A percentile compares a stretch with the other conserved stretches of the same genome.
phyloP scores from a whole-genome alignment of 2,797 vertebrate genomes.

The Picus viridis region DNA sequence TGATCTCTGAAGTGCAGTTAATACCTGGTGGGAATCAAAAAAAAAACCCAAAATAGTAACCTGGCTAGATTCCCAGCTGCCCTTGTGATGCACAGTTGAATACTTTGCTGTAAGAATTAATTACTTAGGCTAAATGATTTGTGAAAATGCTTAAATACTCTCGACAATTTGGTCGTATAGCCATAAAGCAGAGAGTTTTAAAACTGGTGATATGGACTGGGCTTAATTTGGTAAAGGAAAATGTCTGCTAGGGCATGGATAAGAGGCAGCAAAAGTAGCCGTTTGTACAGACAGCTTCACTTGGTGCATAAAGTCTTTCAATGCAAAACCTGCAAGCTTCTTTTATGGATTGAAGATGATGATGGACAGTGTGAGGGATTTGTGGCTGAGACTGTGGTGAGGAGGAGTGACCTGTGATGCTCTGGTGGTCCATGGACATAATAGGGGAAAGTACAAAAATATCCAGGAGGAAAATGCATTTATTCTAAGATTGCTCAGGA shows the following conservation, averaged over 20 bases:
- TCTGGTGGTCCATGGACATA: background rate
- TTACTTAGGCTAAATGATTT: conserved; percentile 14
- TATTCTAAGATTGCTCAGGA: background rate
- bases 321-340: background rate
- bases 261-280: background rate
- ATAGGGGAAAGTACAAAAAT: background rate
- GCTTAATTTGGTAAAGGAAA: background rate
- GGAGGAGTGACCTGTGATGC: background rate
- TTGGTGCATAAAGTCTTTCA: background rate
- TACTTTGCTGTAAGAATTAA: background rate
- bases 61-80: conserved; percentile 8
- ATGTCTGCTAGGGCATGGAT: background rate
- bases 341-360: background rate
- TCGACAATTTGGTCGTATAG: background rate
- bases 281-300: background rate
- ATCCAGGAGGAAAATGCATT: background rate
- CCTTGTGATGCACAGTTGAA: background rate
- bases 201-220: background rate
- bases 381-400: background rate
- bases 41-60: background rate
- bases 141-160: conserved; percentile 19
- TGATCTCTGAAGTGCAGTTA: background rate
- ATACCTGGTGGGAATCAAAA: background rate
- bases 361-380: background rate
- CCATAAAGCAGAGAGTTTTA: background rate